Evolutionary conservation across 2,113 vertebrate species (phyloP).

Genomic region (Pavo muticus): DNA sequence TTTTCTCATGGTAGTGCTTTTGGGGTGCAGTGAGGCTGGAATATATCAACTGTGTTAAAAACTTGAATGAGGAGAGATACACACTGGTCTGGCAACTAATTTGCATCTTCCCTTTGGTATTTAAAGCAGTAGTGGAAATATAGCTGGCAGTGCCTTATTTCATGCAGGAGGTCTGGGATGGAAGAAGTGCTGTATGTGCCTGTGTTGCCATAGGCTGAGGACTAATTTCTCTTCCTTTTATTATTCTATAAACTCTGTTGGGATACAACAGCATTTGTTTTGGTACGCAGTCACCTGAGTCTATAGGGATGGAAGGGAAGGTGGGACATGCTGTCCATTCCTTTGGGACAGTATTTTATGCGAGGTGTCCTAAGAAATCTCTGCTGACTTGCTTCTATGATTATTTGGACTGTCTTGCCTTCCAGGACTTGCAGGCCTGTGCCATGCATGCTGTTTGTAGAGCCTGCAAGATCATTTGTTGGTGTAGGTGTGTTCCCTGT

Average conservation of each 20-base stretch:
- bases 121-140: not conserved
- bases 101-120: not conserved
- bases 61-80: fast-evolving
- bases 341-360: not conserved
- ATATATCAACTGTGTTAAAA: not conserved
- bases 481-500: not conserved
- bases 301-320: not conserved
- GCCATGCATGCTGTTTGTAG: fast-evolving
- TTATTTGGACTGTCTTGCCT: not conserved
- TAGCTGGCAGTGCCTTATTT: not conserved
- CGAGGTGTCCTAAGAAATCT: not conserved
- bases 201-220: not conserved
- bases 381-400: not conserved
- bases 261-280: not conserved
- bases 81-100: not conserved
- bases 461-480: not conserved
- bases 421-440: fast-evolving
- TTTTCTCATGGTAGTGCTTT: not conserved
- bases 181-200: not conserved
- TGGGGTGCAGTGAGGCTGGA: not conserved
- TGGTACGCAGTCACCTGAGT: not conserved
- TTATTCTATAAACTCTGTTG: not conserved
- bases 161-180: not conserved
- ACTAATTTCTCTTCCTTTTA: not conserved
- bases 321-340: not conserved